Evolutionary conservation across 2,888 invertebrate genomes (phyloP).

Genomic region (Agrotis ipsilon): DNA sequence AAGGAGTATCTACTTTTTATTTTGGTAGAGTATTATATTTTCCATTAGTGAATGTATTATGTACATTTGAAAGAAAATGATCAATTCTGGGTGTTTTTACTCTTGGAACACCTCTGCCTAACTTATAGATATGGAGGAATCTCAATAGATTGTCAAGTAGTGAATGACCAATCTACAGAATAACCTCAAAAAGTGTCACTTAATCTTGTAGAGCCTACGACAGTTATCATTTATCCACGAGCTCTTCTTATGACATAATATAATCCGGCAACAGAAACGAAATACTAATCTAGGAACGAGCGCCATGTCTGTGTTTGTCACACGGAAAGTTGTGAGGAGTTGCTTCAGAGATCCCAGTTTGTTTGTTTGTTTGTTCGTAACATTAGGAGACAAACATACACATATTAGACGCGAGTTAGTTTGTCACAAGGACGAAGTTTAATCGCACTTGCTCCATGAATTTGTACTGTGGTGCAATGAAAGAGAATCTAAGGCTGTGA

Average conservation of each 20-base stretch:
- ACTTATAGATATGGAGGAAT: too few species aligned
- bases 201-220: neutral
- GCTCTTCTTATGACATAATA: neutral
- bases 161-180: neutral
- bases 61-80: too few species aligned
- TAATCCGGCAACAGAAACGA: neutral
- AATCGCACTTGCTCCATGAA: constrained; percentile 17
- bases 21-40: too few species aligned
- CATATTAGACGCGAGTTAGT: constrained; percentile 28
- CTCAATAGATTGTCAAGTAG: too few species aligned
- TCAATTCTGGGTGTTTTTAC: too few species aligned
- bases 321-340: constrained; percentile 27
- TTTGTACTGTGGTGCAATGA: neutral
- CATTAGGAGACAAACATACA: constrained; percentile 45
- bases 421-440: neutral
- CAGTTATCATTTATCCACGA: neutral
- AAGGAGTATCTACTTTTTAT: too few species aligned
- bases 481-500: neutral
- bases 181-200: neutral
- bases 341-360: constrained; percentile 12
- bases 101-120: too few species aligned
- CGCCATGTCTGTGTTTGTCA: constrained; percentile 35
- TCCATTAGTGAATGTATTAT: too few species aligned
- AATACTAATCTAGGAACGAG: constrained; percentile 24
- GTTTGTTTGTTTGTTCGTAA: constrained; percentile 43